Evolutionary conservation across 2,113 vertebrate species (phyloP).

Genomic region (Albula goreensis): DNA sequence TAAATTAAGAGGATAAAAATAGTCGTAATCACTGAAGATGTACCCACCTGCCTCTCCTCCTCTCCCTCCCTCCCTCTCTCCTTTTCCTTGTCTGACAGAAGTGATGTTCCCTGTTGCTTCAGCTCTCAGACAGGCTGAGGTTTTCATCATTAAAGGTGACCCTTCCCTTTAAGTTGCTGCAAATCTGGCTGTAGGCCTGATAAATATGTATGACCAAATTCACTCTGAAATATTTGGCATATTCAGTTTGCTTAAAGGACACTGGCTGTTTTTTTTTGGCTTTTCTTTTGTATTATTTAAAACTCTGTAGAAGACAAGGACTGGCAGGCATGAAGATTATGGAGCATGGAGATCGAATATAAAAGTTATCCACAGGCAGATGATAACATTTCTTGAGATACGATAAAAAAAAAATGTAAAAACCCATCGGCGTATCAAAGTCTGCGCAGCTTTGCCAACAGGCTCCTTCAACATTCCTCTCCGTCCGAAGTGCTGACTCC

Average conservation of each 20-base stretch:
- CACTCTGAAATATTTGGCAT: constrained; percentile 13
- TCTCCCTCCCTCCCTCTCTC: background rate
- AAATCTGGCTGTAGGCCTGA: constrained; percentile 7
- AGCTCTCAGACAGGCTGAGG: constrained; percentile 12
- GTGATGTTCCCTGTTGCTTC: constrained; percentile 14
- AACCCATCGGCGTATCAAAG: background rate
- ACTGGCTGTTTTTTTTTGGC: background rate
- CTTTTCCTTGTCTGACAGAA: constrained; percentile 4
- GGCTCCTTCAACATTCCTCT: background rate
- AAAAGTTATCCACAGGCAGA: constrained; percentile 7
- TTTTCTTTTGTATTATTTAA: constrained; percentile 1
- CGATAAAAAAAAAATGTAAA: background rate
- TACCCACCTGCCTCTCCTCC: background rate
- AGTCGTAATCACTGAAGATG: background rate
- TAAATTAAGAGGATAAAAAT: background rate
- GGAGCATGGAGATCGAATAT: background rate
- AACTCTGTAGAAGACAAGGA: background rate
- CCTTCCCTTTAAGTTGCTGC: constrained; percentile 10
- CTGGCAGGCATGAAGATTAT: background rate
- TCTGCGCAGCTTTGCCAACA: background rate
- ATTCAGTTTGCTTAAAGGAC: constrained; percentile 22
- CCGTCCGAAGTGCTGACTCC: background rate
- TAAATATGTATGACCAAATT: constrained; percentile 31
- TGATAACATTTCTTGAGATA: constrained; percentile 23
- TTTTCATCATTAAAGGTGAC: constrained; percentile 33